These are phyloP conservation scores for Tetragnatha montana DNA, from an alignment of 2,888 invertebrate genomes.

Conservation along the genomic window DNA sequence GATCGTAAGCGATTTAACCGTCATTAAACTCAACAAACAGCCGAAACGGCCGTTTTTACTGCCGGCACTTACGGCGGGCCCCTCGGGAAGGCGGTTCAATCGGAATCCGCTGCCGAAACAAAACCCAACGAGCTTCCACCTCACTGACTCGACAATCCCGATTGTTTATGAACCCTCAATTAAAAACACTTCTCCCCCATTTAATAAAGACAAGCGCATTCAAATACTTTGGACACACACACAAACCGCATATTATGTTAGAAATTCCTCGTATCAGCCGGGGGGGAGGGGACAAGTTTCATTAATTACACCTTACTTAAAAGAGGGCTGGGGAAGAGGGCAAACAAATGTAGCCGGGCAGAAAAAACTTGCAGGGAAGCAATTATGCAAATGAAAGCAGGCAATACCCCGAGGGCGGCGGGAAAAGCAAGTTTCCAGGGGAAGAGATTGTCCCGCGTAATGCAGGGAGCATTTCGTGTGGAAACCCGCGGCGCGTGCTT, in stretches of 20 bases:
- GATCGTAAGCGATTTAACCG: too few species aligned
- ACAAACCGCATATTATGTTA: conserved; percentile 30
- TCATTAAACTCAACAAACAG: too few species aligned
- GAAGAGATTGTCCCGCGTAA: conserved; percentile 20
- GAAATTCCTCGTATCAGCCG: conserved; percentile 33
- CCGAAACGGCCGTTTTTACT: too few species aligned
- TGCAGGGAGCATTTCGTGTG: conserved; percentile 44
- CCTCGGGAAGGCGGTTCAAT: too few species aligned
- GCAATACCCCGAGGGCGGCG: conserved; percentile 52
- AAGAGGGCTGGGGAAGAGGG: conserved; percentile 25
- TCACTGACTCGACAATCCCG: not conserved
- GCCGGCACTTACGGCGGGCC: too few species aligned
- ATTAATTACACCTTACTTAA: conserved; percentile 64
- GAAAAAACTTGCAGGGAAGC: conserved; percentile 31
- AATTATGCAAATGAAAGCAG: conserved; percentile 62
- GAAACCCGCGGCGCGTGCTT: conserved; percentile 8
- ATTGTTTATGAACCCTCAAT: conserved; percentile 5
- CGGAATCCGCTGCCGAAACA: too few species aligned
- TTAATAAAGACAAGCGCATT: conserved; percentile 32
- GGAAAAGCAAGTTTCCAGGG: conserved; percentile 22
- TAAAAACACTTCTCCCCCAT: not conserved
- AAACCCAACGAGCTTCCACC: too few species aligned
- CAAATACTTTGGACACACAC: conserved; percentile 21
- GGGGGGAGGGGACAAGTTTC: conserved; percentile 33
- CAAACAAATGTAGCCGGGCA: conserved; percentile 40